phyloP scores from a whole-genome alignment of 2,113 vertebrate genomes.

The Hemibagrus wyckioides region DNA sequence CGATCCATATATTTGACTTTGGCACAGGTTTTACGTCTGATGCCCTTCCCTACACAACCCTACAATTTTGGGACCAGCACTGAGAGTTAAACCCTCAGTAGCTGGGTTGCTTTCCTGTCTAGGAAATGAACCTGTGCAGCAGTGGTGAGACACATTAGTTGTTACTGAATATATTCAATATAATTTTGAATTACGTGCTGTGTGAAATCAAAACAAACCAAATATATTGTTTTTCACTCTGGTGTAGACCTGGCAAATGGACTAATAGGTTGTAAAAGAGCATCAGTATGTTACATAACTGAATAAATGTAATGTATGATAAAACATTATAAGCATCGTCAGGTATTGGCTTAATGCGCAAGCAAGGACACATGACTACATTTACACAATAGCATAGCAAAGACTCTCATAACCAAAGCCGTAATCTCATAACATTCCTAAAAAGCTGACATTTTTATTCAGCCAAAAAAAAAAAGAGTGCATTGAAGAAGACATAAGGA shows the following conservation, averaged over 20 bases:
- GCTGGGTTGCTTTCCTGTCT: too few species aligned
- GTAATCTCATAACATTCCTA: neutral
- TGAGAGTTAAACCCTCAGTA: too few species aligned
- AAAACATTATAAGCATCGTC: neutral
- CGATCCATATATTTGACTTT: too few species aligned
- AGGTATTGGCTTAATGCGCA: neutral
- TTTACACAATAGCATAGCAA: neutral
- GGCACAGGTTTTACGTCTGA: too few species aligned
- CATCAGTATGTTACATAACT: neutral
- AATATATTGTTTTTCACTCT: neutral
- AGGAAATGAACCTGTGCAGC: too few species aligned
- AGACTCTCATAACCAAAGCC: neutral
- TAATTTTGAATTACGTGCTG: neutral
- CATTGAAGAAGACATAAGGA: neutral
- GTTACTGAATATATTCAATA: neutral
- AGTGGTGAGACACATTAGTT: too few species aligned
- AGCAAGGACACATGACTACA: neutral
- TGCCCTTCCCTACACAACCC: too few species aligned
- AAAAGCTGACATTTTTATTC: neutral
- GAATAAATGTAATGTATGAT: neutral
- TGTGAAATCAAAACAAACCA: neutral
- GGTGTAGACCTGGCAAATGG: neutral
- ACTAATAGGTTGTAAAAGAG: neutral
- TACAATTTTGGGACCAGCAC: too few species aligned
- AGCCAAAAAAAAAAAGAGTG: neutral